Conservation (phyloP, 2,113 vertebrate genomes). For the Perca fluviatilis region DNA sequence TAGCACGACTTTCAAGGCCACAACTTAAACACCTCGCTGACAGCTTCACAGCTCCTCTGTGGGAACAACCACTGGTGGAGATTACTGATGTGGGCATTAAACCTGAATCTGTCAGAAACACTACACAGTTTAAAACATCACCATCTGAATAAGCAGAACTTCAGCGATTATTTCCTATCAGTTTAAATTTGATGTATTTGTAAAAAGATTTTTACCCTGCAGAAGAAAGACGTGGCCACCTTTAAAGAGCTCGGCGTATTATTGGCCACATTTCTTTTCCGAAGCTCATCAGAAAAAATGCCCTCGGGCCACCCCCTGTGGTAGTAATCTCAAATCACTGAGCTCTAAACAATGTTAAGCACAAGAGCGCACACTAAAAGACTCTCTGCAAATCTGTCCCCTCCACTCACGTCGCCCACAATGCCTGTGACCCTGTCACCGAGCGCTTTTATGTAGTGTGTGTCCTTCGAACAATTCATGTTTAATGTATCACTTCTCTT, state of each 20-base stretch:
- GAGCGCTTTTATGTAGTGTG: slow-evolving; percentile 81
- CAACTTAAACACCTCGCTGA: slow-evolving; percentile 38
- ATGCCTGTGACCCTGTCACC: slow-evolving; percentile 73
- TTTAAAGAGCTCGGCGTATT: slow-evolving; percentile 36
- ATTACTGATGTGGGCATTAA: slow-evolving; percentile 25
- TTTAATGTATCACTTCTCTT: slow-evolving; percentile 82
- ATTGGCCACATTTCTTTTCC: slow-evolving; percentile 68
- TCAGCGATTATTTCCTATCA: not conserved
- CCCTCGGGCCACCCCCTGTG: slow-evolving; percentile 79
- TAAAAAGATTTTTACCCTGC: slow-evolving; percentile 22
- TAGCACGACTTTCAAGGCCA: slow-evolving; percentile 63
- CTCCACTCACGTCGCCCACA: slow-evolving; percentile 64
- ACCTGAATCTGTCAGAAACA: slow-evolving; percentile 18
- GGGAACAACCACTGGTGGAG: slow-evolving; percentile 2
- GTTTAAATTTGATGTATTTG: slow-evolving; percentile 18
- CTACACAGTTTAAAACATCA: slow-evolving; percentile 22
- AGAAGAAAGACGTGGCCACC: slow-evolving; percentile 44
- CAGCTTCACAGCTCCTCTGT: slow-evolving; percentile 17
- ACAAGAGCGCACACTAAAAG: slow-evolving; percentile 76
- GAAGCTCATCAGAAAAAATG: slow-evolving; percentile 78
- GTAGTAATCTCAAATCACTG: slow-evolving; percentile 80
- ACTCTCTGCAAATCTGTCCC: slow-evolving; percentile 74
- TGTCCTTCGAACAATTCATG: slow-evolving; percentile 83
- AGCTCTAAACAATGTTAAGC: slow-evolving; percentile 86
- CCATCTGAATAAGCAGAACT: slow-evolving; percentile 2